A percentile compares a stretch with the other conserved stretches of the same genome.
Conservation (phyloP, 2,888 invertebrate genomes). For the Lycia hirtaria region DNA sequence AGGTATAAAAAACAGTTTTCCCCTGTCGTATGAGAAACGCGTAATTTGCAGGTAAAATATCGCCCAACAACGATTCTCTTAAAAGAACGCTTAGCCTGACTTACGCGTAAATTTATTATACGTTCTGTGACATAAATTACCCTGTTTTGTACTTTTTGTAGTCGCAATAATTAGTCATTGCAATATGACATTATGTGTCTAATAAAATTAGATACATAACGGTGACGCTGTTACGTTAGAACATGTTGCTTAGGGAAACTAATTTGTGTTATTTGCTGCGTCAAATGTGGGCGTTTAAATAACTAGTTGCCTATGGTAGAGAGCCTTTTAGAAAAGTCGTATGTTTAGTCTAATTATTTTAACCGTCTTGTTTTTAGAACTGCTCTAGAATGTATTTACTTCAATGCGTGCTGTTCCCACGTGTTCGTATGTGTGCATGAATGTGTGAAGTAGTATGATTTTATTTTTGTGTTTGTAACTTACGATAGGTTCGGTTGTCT, state of each 20-base stretch:
- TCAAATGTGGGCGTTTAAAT: background rate
- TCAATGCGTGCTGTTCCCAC: too few relatives aligned
- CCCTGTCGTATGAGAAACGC: too few relatives aligned
- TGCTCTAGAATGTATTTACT: too few relatives aligned
- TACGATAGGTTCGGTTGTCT: background rate
- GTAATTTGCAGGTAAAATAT: too few relatives aligned
- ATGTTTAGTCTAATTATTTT: background rate
- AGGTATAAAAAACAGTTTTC: too few relatives aligned
- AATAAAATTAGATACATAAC: conserved; percentile 5
- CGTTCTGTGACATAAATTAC: too few relatives aligned
- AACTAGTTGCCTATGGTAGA: background rate
- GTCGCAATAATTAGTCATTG: background rate
- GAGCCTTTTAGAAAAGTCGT: background rate
- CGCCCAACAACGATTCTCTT: too few relatives aligned
- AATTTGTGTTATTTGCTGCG: conserved; percentile 6
- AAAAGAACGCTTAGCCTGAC: too few relatives aligned
- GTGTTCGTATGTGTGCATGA: background rate
- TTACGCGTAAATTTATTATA: too few relatives aligned
- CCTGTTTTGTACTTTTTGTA: background rate
- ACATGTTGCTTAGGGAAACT: background rate
- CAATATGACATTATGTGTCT: background rate
- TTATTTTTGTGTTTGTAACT: background rate
- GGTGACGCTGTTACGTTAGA: background rate
- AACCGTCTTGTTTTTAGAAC: background rate
- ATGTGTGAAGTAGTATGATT: background rate